A percentile compares a stretch with the other conserved stretches of the same genome.
Evolutionary conservation across 2,797 vertebrate genomes (phyloP).

Genomic region (Prionace glauca): DNA sequence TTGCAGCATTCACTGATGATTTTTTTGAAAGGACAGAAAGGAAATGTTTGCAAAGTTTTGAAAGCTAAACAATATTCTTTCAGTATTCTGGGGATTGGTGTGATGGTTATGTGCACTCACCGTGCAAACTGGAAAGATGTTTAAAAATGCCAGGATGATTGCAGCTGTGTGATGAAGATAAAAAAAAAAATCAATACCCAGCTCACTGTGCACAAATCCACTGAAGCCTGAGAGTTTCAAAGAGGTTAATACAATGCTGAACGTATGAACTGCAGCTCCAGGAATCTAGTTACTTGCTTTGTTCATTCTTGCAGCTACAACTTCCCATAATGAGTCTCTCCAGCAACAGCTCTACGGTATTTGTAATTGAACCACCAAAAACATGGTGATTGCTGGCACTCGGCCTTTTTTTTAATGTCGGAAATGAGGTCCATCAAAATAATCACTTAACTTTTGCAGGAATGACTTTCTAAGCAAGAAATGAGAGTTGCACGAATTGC

Average conservation of each 20-base stretch:
- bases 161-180: neutral
- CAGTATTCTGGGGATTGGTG: neutral
- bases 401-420: neutral
- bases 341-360: neutral
- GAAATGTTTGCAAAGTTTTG: neutral
- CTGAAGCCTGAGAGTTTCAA: neutral
- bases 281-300: neutral
- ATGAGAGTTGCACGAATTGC: neutral
- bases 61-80: neutral
- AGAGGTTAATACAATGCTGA: neutral
- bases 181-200: slow-evolving; percentile 26
- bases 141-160: neutral
- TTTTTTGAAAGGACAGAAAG: neutral
- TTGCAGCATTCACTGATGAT: neutral
- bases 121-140: neutral
- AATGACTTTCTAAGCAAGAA: neutral
- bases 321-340: neutral
- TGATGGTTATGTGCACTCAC: neutral
- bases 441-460: neutral
- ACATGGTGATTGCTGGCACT: neutral
- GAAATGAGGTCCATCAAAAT: neutral
- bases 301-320: neutral
- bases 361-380: neutral
- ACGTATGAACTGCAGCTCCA: neutral
- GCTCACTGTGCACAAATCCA: neutral